Base-by-base conservation (phyloP, 2,888 invertebrate species). In the Isotomurus palustris region DNA sequence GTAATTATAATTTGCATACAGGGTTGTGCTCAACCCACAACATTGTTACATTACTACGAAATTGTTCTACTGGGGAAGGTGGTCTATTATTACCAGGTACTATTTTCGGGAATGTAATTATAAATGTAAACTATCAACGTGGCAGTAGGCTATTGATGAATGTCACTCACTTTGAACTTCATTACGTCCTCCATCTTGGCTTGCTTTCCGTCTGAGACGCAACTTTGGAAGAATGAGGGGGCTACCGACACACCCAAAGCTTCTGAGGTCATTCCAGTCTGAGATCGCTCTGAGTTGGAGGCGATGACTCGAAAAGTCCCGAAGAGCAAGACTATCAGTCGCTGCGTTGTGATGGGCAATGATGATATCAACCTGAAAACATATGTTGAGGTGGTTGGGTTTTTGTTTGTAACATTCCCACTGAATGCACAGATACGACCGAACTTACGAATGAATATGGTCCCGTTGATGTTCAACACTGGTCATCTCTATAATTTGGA, bases 241-340 rank as follows among this genome's bases (percentile, higher is more conserved):
- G 94, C 94, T 48, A 94, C 94, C 38, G 91, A 91, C 72, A 95
- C 59, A 17, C 62, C 62, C 69, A 95, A 81, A 40, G 94, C 93
- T 78, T 94, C 93, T 71, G 92, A 90, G 71, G 90, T 90, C 94
- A 94, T 94, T 71, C 91, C 91, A 53, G 92, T 92, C 72, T 86
- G 84, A 72, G 89, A 89, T 76, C 87, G 84, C 70, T 90, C 90
- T 72, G 91, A 89, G 76, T 91, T 91, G 70, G 90, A 90, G 22
- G 93, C 91, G 76, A 94, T 92, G 70, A 92, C 91, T 72, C 92
- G 85, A 79, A 94, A 97, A 73, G 96, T 97, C 70, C 97, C 97
- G 78, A 97, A 96, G 62, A 97, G 82, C 70, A 97, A 82, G 72
- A 96, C 94, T 74, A 97, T 78, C 70, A 97, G 81, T 75, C 91